Percentiles rank a stretch among this genome's conserved stretches.
Conservation (phyloP, 2,888 invertebrate species). For the Pegoplata infirma region DNA sequence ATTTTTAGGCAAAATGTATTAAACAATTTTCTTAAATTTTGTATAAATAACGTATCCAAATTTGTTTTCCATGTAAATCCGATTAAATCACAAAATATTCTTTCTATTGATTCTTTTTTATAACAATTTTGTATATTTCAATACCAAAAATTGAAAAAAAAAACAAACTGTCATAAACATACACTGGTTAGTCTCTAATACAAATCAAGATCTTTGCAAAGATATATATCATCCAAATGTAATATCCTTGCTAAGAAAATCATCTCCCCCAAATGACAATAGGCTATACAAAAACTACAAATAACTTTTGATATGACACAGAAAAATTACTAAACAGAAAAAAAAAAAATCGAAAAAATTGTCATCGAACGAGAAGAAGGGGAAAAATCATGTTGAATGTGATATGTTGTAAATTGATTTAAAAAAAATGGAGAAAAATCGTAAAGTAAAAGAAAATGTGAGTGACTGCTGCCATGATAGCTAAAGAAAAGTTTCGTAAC, state of each 20-base stretch:
- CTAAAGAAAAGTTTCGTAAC: neutral
- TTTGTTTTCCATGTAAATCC: too few relatives aligned
- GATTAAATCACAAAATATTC: neutral
- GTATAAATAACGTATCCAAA: too few relatives aligned
- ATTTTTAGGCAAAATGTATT: too few relatives aligned
- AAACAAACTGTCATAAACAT: neutral
- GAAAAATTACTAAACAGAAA: neutral
- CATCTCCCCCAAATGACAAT: neutral
- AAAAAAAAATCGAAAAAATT: neutral
- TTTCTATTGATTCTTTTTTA: neutral
- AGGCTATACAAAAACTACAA: neutral
- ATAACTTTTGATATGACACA: neutral
- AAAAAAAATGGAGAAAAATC: constrained; percentile 40
- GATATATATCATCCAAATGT: neutral
- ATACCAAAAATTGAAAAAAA: neutral
- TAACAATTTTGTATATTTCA: neutral
- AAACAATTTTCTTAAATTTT: too few relatives aligned
- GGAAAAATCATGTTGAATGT: constrained; percentile 33
- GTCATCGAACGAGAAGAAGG: too few relatives aligned
- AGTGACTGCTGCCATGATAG: neutral
- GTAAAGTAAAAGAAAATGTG: neutral
- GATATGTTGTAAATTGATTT: constrained; percentile 57
- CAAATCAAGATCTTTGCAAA: neutral
- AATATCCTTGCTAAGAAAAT: neutral
- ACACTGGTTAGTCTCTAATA: neutral